These are phyloP conservation scores for Radopholus similis DNA, from an alignment of 1,140 invertebrate species.

Conservation along the genomic window DNA sequence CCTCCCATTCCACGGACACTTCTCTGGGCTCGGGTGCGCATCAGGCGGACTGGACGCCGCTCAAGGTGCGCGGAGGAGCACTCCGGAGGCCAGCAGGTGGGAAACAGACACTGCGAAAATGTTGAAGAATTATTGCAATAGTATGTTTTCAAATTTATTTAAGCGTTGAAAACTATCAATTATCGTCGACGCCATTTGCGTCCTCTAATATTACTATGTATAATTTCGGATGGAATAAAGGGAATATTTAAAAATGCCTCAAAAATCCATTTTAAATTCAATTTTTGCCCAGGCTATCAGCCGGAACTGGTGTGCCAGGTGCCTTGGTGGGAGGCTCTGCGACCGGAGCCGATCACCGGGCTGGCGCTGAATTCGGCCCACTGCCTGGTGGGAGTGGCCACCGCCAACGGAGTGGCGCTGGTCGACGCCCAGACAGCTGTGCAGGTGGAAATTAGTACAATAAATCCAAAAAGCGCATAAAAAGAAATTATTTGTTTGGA, in stretches of 20 bases:
- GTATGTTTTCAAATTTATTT: not conserved
- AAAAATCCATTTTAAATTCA: too few relatives aligned
- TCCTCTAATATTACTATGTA: too few relatives aligned
- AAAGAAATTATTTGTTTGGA: too few relatives aligned
- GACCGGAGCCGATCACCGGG: conserved; percentile 77
- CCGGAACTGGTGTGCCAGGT: conserved; percentile 87
- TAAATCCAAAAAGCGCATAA: too few relatives aligned
- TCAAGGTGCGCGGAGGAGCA: conserved; percentile 73
- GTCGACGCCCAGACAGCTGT: conserved; percentile 34
- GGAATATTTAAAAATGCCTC: too few relatives aligned
- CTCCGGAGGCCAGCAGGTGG: conserved; percentile 74
- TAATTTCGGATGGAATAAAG: too few relatives aligned
- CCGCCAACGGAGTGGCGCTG: conserved; percentile 44
- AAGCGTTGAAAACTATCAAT: conserved; percentile 10
- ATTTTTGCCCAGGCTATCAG: conserved; percentile 69
- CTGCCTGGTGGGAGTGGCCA: conserved; percentile 68
- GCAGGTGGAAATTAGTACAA: too few relatives aligned
- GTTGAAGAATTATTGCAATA: too few relatives aligned
- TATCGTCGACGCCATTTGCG: too few relatives aligned
- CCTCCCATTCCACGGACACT: conserved; percentile 48
- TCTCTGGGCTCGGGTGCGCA: conserved; percentile 44
- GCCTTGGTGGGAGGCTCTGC: conserved; percentile 73
- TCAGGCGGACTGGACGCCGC: conserved; percentile 64
- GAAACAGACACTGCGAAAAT: too few relatives aligned
- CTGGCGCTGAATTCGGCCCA: conserved; percentile 90